Base-by-base conservation (phyloP, 2,888 invertebrate genomes). In the Actias luna region DNA sequence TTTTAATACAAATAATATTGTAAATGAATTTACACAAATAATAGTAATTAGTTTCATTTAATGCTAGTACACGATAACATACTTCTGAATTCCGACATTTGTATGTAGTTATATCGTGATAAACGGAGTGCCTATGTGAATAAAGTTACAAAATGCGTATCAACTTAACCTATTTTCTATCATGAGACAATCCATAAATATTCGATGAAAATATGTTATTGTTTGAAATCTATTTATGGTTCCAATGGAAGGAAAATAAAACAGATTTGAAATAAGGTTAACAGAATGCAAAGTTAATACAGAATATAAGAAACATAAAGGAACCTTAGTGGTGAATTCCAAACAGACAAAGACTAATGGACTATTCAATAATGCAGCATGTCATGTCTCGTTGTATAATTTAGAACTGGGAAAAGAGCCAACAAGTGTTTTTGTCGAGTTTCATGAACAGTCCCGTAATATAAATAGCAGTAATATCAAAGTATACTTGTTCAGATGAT, bases 321-420 rank as follows among this genome's bases (percentile, higher is more conserved):
- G 42, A 46, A 46, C 18, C 16, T 8, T 22, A 22, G 2, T 46
- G 46, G 8, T 50, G 12, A 25, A 50, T 50, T 25, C 46, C 46
- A 25, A 50, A 8, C 25, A 50, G 14, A 50, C 25, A 50, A 50
- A 50, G 46, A 50, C 3, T 22, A 25, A 50, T 50, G 8, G 16
- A 12, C 25, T 22, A 50, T 50, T 50, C 22, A 50, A 25, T 60
- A 42, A 22, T 50, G 16, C 58, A n/a, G 25, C n/a, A 58, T 58
- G 46, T 22, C 31, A 60, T 25, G 46, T 31, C 46, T 42, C 58
- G 35, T 16, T 59, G 60, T 33, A 31, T 63, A 66, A 63, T 62
- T 65, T 50, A 58, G 63, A 46, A 65, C 65, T 52, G 66, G 69
- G 70, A 65, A 60, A 46, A 57, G 65, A 73, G 78, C 77, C 77